Evolutionary conservation across 2,888 invertebrate species (phyloP).

Genomic region (Lycia hirtaria): DNA sequence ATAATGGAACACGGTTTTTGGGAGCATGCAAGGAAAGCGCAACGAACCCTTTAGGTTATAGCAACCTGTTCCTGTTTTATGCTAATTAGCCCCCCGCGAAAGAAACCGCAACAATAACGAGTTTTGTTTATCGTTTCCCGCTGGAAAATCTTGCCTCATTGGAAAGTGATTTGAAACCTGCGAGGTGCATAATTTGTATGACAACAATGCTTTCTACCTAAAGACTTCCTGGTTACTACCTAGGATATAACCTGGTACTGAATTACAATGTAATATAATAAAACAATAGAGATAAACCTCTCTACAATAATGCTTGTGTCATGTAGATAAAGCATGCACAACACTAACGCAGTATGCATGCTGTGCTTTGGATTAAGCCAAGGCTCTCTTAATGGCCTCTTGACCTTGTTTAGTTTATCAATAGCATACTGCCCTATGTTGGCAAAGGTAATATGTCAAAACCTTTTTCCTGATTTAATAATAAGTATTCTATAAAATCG

Average conservation of each 20-base stretch:
- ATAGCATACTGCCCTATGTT: neutral
- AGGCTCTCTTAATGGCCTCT: conserved; percentile 39
- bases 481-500: neutral
- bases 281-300: conserved; percentile 43
- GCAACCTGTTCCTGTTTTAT: conserved; percentile 63
- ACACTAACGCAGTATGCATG: conserved; percentile 40
- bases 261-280: conserved; percentile 20
- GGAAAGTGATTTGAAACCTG: conserved; percentile 10
- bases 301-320: conserved; percentile 31
- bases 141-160: conserved; percentile 14
- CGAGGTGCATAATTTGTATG: neutral
- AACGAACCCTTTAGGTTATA: conserved; percentile 73
- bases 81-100: conserved; percentile 56
- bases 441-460: neutral
- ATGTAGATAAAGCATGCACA: conserved; percentile 48
- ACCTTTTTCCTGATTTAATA: conserved; percentile 3
- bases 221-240: conserved; percentile 6
- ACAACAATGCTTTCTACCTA: conserved; percentile 8
- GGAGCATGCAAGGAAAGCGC: conserved; percentile 71
- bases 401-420: conserved; percentile 34
- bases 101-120: conserved; percentile 39
- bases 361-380: conserved; percentile 43
- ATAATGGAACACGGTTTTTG: conserved; percentile 64
- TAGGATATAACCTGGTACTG: conserved; percentile 1
- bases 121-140: conserved; percentile 37